phyloP scores from a whole-genome alignment of 2,113 vertebrate species.

The Crotalus helleri region DNA sequence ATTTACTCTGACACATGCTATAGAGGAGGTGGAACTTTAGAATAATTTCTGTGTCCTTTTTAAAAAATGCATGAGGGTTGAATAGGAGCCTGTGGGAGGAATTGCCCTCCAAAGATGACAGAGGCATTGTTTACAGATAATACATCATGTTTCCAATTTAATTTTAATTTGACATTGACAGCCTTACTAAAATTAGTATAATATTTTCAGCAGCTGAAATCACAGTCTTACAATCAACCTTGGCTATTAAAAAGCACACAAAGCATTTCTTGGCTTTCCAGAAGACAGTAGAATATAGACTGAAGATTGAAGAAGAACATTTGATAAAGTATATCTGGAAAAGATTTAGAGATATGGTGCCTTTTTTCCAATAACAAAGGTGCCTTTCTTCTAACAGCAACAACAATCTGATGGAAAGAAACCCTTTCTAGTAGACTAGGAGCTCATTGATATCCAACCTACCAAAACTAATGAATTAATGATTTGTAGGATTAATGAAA shows the following conservation, averaged over 20 bases:
- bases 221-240: slow-evolving; percentile 24
- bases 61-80: slow-evolving; percentile 53
- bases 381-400: not conserved
- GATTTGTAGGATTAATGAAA: no score
- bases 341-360: slow-evolving; percentile 31
- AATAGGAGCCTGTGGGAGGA: slow-evolving; percentile 71
- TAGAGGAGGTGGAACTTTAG: slow-evolving; percentile 55
- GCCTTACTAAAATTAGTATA: slow-evolving; percentile 55
- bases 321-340: slow-evolving; percentile 34
- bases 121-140: slow-evolving; percentile 66
- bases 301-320: slow-evolving; percentile 49
- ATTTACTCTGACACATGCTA: slow-evolving; percentile 51
- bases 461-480: not conserved
- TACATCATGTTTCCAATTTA: slow-evolving; percentile 56
- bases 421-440: no score
- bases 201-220: slow-evolving; percentile 28
- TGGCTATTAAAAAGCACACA: slow-evolving; percentile 48
- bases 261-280: slow-evolving; percentile 45
- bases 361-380: not conserved
- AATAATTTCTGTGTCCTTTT: slow-evolving; percentile 57
- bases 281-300: slow-evolving; percentile 49
- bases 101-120: slow-evolving; percentile 62
- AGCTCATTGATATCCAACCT: not conserved
- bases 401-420: not conserved
- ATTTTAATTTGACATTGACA: slow-evolving; percentile 51